A percentile compares a stretch with the other conserved stretches of the same genome.
Evolutionary conservation across 2,888 invertebrate genomes (phyloP).

Genomic region (Sycophila texana): DNA sequence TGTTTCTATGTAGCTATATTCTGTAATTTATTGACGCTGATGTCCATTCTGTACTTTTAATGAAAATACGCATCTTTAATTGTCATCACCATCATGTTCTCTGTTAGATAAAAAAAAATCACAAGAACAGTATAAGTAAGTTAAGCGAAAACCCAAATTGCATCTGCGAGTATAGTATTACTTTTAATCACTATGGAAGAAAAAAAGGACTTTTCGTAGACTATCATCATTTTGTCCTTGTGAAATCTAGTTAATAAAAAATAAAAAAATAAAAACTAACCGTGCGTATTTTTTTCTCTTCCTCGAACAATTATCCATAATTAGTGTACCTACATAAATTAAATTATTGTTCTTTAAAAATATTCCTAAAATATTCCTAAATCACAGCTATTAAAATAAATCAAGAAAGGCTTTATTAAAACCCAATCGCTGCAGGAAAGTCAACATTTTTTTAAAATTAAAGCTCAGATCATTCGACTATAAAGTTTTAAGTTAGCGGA

Average conservation of each 20-base stretch:
- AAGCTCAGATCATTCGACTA: neutral
- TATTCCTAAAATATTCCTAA: too few species aligned
- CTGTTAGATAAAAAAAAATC: constrained; percentile 30
- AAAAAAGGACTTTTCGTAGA: constrained; percentile 50
- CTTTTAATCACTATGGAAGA: constrained; percentile 38
- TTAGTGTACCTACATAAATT: neutral
- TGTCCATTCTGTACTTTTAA: constrained; percentile 34
- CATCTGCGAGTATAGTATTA: constrained; percentile 39
- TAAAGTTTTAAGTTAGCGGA: constrained; percentile 14
- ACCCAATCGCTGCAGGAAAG: too few species aligned
- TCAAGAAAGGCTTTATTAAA: too few species aligned
- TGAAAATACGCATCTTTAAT: constrained; percentile 30
- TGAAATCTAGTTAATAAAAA: constrained; percentile 57
- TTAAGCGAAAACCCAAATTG: constrained; percentile 31
- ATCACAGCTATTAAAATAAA: too few species aligned
- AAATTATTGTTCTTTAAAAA: too few species aligned
- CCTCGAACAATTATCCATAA: neutral
- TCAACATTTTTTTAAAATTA: too few species aligned
- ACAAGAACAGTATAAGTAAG: constrained; percentile 38
- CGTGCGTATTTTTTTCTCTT: neutral
- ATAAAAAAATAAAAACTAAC: constrained; percentile 39
- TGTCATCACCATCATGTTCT: constrained; percentile 22
- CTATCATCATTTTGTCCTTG: constrained; percentile 53
- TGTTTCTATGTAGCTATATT: constrained; percentile 14
- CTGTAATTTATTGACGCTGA: constrained; percentile 18